Evolutionary conservation across 2,888 invertebrate species (phyloP), one percentile per base, ranked within the genome.

Genomic region (Anagyrus pseudococci): DNA sequence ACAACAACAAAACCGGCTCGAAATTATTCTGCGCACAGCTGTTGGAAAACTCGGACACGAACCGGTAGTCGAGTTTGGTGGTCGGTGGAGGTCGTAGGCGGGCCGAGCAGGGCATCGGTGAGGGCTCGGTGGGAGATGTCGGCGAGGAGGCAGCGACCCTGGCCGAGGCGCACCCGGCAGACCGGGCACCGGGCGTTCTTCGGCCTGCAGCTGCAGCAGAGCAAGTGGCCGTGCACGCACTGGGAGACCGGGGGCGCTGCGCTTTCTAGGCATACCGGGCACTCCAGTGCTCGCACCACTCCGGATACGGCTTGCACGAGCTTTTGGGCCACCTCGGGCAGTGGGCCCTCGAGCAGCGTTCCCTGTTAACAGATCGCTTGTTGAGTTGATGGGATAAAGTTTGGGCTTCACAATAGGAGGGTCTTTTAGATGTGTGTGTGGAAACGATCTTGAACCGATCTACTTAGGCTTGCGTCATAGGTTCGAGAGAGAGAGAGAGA

Each of bases 211-310:
- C 81, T 81, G 47, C 76, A 78, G 77, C 87, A 88, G 70, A 87
- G 83, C 40, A 87, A 83, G 77, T 88, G 88, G 0, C 88, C 88
- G 73, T 87, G 85, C 8, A 85, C 84, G 75, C 88, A 88, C 77
- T 88, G 87, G 63, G 84, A 81, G 68, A 88, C 84, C 23, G 88
- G 87, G 54, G 87, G 85, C 72, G 83, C 82, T 79, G 87, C 86
- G 77, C 85, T 85, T 73, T 88, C 88, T 73, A 87, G 80, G 76
- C 88, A 88, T 69, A 88, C 85, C 20, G 88, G 88, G 69, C 88
- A 88, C 74, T 88, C 88, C 72, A 88, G 78, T 2, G 73, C 72
- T 29, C 73, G 54, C 29, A 77, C 77, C 4, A 75, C 70, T 4
- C 75, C 76, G 15, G 79, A 79, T 15, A 79, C 67, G 1, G 78